Percentiles rank a stretch among this genome's conserved stretches.
Conservation (phyloP, 2,113 vertebrate genomes). For the Varanus komodoensis region DNA sequence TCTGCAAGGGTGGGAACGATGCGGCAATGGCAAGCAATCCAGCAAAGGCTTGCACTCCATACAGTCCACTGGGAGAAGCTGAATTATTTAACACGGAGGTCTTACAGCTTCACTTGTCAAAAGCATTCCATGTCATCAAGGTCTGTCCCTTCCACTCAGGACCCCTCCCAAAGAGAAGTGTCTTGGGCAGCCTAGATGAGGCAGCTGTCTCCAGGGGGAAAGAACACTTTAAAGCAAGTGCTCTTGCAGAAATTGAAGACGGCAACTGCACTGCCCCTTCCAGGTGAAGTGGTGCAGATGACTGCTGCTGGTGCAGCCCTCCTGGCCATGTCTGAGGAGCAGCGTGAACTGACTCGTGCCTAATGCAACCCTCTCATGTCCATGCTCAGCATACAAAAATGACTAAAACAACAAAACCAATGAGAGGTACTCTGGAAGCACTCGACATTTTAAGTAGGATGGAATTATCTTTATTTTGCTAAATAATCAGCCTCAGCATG, state of each 20-base stretch:
- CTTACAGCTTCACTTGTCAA: constrained; percentile 17
- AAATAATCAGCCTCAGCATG: no score
- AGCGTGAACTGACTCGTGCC: background rate
- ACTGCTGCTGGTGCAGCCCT: constrained; percentile 3
- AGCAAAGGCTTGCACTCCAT: background rate
- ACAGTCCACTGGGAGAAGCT: background rate
- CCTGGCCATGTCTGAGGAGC: background rate
- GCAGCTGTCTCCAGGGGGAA: constrained; percentile 11
- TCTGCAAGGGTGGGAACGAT: background rate
- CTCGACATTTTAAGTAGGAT: background rate
- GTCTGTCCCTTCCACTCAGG: constrained; percentile 9
- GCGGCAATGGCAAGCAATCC: background rate
- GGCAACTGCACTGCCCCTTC: constrained; percentile 4
- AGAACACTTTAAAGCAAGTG: background rate
- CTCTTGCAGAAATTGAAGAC: background rate
- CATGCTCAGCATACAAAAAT: background rate
- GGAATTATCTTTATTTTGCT: background rate
- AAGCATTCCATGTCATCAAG: constrained; percentile 7
- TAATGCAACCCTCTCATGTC: background rate
- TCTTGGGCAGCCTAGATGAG: background rate
- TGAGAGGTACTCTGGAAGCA: background rate
- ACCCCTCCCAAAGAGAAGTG: background rate
- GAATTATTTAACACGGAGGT: constrained; percentile 10
- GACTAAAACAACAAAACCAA: background rate
- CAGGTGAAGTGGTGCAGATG: background rate